Base-by-base conservation (phyloP, 2,797 vertebrate species). In the Typhlichthys eigenmanni region DNA sequence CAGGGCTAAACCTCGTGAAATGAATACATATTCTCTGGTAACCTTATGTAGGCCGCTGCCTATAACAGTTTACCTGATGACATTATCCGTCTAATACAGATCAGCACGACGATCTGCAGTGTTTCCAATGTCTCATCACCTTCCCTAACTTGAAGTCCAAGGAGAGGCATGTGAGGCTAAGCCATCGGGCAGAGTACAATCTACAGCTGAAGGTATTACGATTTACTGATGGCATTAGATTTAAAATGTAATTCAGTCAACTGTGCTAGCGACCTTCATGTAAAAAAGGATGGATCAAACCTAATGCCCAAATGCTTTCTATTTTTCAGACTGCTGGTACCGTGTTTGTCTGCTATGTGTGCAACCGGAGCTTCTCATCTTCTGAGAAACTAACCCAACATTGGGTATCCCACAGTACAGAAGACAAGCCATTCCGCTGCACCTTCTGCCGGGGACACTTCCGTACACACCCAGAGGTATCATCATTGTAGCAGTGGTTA, bases 101-200 rank as follows among this genome's bases (percentile, higher is more conserved):
- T 78, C 88, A 89, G 60, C 84, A 89, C 49, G 93, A 93, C 66
- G 91, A 86, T 72, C 80, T 91, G 56, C 92, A 94, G 84, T 94
- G 93, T 85, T 92, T 91, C 49, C 90, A 88, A 74, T 95, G 94
- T 79, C 92, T 94, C 81, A 94, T 95, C 75, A 94, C 92, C 48
- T 95, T 95, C 77, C 82, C 86, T 10, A 87, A 92, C 57, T 65
- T 81, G 46, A 93, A 94, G 85, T 87, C 93, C 68, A 94, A 92
- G 80, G 92, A 93, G 54, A 88, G 89, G 62, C 94, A 94, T 85
- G 91, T 93, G 91, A 94, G 90, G 85, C 91, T 92, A 75, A 92
- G 89, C 63, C 94, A 94, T 61, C 85, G 89, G 0, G 92, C 92
- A 46, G 91, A 92, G 68, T 95, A 95, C 79, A 91, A 89, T 58